These are phyloP conservation scores for Vulpes ferrilata DNA, from an alignment of 2,113 vertebrate genomes.

Conservation along the genomic window DNA sequence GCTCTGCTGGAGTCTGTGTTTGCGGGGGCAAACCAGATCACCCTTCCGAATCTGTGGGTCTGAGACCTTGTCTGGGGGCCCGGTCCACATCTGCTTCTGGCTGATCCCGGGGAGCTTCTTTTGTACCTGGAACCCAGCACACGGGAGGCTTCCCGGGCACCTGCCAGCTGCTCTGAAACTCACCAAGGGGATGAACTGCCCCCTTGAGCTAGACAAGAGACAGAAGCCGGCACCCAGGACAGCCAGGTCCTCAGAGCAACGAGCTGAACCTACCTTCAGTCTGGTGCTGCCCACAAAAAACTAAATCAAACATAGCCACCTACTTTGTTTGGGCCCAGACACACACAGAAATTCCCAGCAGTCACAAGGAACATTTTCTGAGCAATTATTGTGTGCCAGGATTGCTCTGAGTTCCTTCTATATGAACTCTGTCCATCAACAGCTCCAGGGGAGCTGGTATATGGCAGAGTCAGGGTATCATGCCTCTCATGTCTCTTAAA, in stretches of 20 bases:
- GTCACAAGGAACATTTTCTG: fast-evolving
- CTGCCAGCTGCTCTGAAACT: not conserved
- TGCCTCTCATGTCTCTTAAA: not conserved
- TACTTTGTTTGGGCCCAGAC: not conserved
- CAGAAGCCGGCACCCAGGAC: not conserved
- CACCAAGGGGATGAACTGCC: not conserved
- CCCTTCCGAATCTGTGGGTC: not conserved
- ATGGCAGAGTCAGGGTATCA: not conserved
- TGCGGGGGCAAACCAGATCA: fast-evolving
- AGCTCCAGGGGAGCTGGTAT: not conserved
- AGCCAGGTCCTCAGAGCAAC: not conserved
- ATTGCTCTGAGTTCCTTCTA: not conserved
- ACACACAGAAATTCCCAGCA: not conserved
- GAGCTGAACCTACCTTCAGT: too few relatives aligned
- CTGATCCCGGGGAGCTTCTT: not conserved
- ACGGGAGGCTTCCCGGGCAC: not conserved
- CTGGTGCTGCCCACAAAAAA: fast-evolving
- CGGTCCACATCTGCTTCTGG: not conserved
- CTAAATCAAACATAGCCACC: not conserved
- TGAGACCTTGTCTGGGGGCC: not conserved
- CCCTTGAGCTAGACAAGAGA: not conserved
- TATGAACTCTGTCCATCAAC: not conserved
- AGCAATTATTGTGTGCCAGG: fast-evolving
- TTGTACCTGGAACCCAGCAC: fast-evolving
- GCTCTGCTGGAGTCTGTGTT: not conserved